Conservation (phyloP, 2,888 invertebrate species). For the Hirtodrosophila cameraria region DNA sequence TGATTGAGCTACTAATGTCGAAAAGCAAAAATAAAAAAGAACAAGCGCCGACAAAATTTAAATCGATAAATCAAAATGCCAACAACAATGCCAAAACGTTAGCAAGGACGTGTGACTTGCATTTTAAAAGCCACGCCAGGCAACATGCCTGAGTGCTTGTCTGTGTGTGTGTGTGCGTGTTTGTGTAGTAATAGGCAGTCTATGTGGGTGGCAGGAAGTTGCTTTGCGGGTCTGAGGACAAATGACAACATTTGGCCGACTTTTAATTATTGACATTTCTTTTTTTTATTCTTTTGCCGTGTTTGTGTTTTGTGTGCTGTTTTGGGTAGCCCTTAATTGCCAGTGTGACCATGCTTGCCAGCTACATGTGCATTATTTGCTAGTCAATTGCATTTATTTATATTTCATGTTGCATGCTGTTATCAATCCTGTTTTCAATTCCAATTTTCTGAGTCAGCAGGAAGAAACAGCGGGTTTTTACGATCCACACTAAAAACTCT, state of each 20-base stretch:
- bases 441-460: too few species aligned
- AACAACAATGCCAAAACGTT: conserved; percentile 53
- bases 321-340: conserved; percentile 38
- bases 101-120: conserved; percentile 78
- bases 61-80: conserved; percentile 79
- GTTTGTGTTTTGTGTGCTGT: conserved; percentile 2
- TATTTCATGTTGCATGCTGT: too few species aligned
- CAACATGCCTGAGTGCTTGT: conserved; percentile 8
- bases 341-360: conserved; percentile 38
- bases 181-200: conserved; percentile 4
- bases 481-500: background rate
- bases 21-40: conserved; percentile 22
- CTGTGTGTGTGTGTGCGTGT: conserved; percentile 15
- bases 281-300: conserved; percentile 19
- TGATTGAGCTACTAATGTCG: conserved; percentile 51
- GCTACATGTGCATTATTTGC: conserved; percentile 8
- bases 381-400: background rate
- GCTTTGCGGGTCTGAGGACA: conserved; percentile 40
- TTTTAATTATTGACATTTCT: conserved; percentile 77
- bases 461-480: too few species aligned
- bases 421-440: too few species aligned
- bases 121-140: conserved; percentile 58
- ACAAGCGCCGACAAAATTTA: conserved; percentile 57
- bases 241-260: conserved; percentile 79
- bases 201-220: conserved; percentile 41